Conservation (phyloP, 2,113 vertebrate species). For the Plecotus auritus region DNA sequence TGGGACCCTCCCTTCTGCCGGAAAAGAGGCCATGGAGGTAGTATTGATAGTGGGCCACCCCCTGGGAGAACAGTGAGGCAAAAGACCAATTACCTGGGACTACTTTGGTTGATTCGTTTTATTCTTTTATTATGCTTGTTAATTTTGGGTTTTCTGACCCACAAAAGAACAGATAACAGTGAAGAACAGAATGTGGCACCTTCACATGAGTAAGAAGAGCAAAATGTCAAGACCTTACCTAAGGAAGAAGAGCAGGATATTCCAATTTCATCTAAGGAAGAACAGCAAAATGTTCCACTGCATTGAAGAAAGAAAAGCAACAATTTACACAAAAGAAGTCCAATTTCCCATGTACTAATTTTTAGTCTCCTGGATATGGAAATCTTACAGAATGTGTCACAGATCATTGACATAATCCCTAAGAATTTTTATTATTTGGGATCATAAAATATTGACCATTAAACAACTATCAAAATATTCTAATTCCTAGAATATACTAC, state of each 20-base stretch:
- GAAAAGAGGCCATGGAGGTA: constrained; percentile 56
- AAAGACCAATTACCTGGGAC: too few species aligned
- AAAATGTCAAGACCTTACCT: not conserved
- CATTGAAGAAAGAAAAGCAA: not conserved
- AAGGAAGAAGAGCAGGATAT: not conserved
- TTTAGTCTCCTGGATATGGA: not conserved
- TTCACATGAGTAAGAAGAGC: too few species aligned
- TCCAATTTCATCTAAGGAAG: not conserved
- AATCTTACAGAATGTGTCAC: not conserved
- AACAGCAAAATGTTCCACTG: not conserved
- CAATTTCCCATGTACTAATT: too few species aligned
- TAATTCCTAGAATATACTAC: not conserved
- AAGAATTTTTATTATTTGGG: not conserved
- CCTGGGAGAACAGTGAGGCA: not conserved
- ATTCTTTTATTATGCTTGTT: not conserved
- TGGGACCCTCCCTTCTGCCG: constrained; percentile 64
- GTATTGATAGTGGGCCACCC: constrained; percentile 71
- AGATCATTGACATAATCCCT: too few species aligned
- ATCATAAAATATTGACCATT: not conserved
- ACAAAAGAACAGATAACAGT: accelerated
- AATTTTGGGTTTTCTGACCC: too few species aligned
- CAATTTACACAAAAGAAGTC: not conserved
- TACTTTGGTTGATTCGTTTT: not conserved
- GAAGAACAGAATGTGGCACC: too few species aligned
- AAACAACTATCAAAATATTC: not conserved